Conservation (phyloP, 1,140 invertebrate species). For the Lasaia peninsularis region DNA sequence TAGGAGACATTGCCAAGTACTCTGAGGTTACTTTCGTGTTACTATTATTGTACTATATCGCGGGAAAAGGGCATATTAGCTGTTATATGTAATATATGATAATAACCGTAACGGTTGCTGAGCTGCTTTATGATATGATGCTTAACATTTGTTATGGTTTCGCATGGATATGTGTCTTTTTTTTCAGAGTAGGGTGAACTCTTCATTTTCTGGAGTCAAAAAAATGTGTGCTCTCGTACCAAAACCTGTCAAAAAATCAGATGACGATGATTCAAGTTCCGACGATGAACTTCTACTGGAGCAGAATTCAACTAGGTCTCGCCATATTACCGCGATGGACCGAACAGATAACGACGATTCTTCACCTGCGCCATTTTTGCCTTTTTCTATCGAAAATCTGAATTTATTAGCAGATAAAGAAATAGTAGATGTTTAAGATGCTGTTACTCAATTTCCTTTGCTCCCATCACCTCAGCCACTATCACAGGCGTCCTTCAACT, state of each 20-base stretch:
- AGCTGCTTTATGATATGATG: not conserved
- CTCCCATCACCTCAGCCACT: not conserved
- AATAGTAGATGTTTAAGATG: not conserved
- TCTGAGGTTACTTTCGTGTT: not conserved
- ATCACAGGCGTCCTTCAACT: not conserved
- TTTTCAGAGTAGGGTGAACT: not conserved
- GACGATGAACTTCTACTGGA: not conserved
- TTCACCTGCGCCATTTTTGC: not conserved
- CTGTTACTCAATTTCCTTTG: not conserved
- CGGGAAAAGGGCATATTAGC: not conserved
- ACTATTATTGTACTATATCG: not conserved
- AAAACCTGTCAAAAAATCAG: not conserved
- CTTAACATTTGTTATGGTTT: not conserved
- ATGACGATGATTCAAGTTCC: not conserved
- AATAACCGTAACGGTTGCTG: not conserved
- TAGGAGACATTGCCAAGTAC: not conserved
- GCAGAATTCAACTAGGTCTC: no score
- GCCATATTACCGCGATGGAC: not conserved
- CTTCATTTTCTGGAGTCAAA: not conserved
- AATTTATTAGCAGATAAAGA: not conserved
- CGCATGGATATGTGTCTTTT: no score
- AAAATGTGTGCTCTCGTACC: not conserved
- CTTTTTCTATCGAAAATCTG: not conserved
- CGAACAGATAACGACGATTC: not conserved
- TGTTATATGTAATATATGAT: not conserved